Evolutionary conservation across 1,140 invertebrate species (phyloP).

Genomic region (Sinonovacula constricta): DNA sequence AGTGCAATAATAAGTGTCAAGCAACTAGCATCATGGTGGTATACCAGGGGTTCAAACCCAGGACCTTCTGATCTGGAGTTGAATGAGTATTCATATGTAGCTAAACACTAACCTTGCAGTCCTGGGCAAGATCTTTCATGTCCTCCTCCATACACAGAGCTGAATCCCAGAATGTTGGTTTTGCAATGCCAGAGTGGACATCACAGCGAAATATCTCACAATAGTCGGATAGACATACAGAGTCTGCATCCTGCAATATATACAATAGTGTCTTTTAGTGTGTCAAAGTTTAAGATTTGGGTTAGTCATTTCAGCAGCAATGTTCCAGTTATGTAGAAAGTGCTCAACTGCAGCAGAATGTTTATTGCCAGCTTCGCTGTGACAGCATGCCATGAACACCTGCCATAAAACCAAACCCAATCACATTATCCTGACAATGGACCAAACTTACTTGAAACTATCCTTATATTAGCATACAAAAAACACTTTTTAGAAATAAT

Average conservation of each 20-base stretch:
- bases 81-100: background rate
- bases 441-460: too few species aligned
- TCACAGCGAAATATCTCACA: conserved; percentile 97
- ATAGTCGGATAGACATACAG: conserved; percentile 94
- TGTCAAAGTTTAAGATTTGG: too few species aligned
- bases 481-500: too few species aligned
- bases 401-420: too few species aligned
- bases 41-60: background rate
- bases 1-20: too few species aligned
- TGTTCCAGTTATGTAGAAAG: background rate
- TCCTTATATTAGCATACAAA: too few species aligned
- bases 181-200: conserved; percentile 79
- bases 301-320: background rate
- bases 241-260: conserved; percentile 87
- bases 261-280: background rate
- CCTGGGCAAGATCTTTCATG: conserved; percentile 64
- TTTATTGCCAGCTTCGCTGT: conserved; percentile 33
- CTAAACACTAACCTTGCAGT: conserved; percentile 65
- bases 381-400: too few species aligned
- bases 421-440: too few species aligned
- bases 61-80: background rate
- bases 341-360: background rate
- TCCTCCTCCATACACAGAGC: conserved; percentile 74
- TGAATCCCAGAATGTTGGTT: conserved; percentile 73
- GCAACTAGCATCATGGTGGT: background rate